A percentile compares a stretch with the other conserved stretches of the same genome.
These are phyloP conservation scores for Sesamia inferens DNA, from an alignment of 2,888 invertebrate species.

Conservation along the genomic window DNA sequence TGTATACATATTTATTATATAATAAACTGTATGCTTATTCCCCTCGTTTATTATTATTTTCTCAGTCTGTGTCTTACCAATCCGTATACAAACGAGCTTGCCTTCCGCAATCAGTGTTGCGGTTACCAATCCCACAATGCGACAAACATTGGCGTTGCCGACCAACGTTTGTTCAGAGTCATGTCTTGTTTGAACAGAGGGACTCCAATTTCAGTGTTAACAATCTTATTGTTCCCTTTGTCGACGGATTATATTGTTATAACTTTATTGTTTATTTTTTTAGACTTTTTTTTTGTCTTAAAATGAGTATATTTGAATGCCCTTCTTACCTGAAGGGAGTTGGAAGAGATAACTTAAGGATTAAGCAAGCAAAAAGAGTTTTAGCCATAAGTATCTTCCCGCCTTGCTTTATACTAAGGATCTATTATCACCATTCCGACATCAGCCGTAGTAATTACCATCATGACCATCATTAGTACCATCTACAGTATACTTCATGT, in stretches of 20 bases:
- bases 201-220: constrained; percentile 14
- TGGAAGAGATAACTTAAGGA: not conserved
- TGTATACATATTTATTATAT: not conserved
- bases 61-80: not conserved
- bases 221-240: not conserved
- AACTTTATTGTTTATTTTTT: not conserved
- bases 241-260: not conserved
- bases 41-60: not conserved
- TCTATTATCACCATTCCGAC: not conserved
- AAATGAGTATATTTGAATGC: not conserved
- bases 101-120: constrained; percentile 38
- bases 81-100: not conserved
- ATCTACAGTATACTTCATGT: not conserved
- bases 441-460: not conserved
- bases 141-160: constrained; percentile 31
- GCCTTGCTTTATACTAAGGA: not conserved
- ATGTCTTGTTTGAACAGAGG: constrained; percentile 20
- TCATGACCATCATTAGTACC: not conserved
- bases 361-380: not conserved
- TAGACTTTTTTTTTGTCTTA: not conserved
- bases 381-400: not conserved
- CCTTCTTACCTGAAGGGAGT: not conserved
- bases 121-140: constrained; percentile 32
- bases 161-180: constrained; percentile 29
- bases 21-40: not conserved